A percentile compares a stretch with the other conserved stretches of the same genome.
These are phyloP conservation scores for Notodonta dromedarius DNA, from an alignment of 2,888 invertebrate species.

Conservation along the genomic window DNA sequence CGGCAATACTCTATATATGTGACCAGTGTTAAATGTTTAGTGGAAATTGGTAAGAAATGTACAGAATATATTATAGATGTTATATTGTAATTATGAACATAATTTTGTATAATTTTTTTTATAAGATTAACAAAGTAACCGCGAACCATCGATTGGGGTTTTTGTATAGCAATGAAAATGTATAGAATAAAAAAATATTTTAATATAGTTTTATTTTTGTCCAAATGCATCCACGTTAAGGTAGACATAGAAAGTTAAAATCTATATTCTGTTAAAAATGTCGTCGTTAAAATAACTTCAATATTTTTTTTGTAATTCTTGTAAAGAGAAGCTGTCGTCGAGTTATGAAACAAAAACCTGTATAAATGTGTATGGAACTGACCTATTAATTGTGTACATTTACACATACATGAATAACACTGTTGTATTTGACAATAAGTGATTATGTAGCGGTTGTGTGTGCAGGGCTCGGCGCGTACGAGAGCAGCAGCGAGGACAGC, in stretches of 20 bases:
- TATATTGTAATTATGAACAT: slow-evolving; percentile 30
- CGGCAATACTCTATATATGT: slow-evolving; percentile 52
- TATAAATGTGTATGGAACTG: too few relatives aligned
- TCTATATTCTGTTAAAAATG: not conserved
- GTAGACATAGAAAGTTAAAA: too few relatives aligned
- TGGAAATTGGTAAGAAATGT: slow-evolving; percentile 70
- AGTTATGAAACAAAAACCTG: too few relatives aligned
- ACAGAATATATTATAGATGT: slow-evolving; percentile 63
- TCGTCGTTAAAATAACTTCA: too few relatives aligned
- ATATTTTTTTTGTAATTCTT: too few relatives aligned
- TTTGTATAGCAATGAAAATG: too few relatives aligned
- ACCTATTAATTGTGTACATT: too few relatives aligned
- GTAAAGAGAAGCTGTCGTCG: too few relatives aligned
- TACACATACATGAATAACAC: too few relatives aligned
- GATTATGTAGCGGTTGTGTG: slow-evolving; percentile 35
- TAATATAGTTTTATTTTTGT: not conserved
- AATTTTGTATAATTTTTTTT: slow-evolving; percentile 20
- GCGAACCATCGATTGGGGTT: too few relatives aligned
- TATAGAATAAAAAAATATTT: too few relatives aligned
- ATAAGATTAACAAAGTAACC: not conserved
- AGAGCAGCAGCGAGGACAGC: slow-evolving; percentile 88
- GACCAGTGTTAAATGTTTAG: slow-evolving; percentile 54
- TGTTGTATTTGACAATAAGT: slow-evolving; percentile 1
- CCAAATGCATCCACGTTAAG: not conserved
- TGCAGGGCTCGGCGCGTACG: slow-evolving; percentile 94